Evolutionary conservation across 2,888 invertebrate genomes (phyloP).

Genomic region (Perdita meconis): DNA sequence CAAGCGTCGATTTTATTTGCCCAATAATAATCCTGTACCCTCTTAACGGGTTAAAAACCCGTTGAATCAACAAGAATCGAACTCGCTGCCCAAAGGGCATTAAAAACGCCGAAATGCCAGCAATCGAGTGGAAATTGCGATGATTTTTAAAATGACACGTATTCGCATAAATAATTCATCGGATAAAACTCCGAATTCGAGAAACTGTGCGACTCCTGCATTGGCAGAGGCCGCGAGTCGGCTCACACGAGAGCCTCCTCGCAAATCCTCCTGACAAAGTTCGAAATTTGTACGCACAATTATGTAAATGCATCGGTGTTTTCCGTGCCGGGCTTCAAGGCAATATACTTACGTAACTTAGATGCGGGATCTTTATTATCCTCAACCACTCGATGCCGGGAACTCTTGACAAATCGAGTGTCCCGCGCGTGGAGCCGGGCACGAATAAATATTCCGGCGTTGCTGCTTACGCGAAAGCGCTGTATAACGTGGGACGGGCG

Average conservation of each 20-base stretch:
- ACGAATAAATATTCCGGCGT: slow-evolving; percentile 59
- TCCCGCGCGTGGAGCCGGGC: slow-evolving; percentile 15
- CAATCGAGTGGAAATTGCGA: slow-evolving; percentile 60
- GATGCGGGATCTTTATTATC: slow-evolving; percentile 14
- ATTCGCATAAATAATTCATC: slow-evolving; percentile 79
- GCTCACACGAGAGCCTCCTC: slow-evolving; percentile 36
- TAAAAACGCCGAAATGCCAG: slow-evolving; percentile 15
- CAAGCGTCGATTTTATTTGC: too few species aligned
- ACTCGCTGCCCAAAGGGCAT: background rate
- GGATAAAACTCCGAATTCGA: slow-evolving; percentile 57
- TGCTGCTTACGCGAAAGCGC: background rate
- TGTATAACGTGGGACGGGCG: slow-evolving; percentile 15
- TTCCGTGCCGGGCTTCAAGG: slow-evolving; percentile 23
- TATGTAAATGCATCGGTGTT: slow-evolving; percentile 73
- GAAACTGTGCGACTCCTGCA: slow-evolving; percentile 20
- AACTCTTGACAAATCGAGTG: slow-evolving; percentile 72
- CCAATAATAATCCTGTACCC: too few species aligned
- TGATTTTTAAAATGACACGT: slow-evolving; percentile 72
- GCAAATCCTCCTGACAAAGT: slow-evolving; percentile 75
- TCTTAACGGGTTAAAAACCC: too few species aligned
- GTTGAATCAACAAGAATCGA: too few species aligned
- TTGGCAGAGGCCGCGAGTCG: slow-evolving; percentile 6
- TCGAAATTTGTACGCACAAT: slow-evolving; percentile 79
- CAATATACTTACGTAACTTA: slow-evolving; percentile 4
- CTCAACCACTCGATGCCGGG: slow-evolving; percentile 47